phyloP scores from a whole-genome alignment of 2,797 vertebrate species.

The Cheirogaleus major region DNA sequence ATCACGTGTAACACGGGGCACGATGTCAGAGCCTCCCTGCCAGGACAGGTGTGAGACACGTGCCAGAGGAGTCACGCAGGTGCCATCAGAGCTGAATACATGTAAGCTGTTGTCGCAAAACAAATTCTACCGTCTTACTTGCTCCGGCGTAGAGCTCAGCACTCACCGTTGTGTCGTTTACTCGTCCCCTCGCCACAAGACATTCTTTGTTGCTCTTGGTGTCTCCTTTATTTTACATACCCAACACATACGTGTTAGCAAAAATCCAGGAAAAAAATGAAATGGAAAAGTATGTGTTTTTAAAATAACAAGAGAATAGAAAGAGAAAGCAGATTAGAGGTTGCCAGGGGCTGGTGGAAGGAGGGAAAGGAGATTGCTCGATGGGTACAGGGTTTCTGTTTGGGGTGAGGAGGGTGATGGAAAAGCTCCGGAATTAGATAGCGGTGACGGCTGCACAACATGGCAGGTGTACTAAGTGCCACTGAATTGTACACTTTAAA shows the following conservation, averaged over 20 bases:
- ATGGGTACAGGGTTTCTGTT: neutral
- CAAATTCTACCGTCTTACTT: rapidly evolving
- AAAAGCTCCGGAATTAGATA: neutral
- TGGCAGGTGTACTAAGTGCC: neutral
- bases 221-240: neutral
- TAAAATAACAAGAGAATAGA: neutral
- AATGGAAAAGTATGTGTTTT: neutral
- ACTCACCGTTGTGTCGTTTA: rapidly evolving
- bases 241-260: neutral
- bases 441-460: neutral
- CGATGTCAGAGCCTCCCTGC: neutral
- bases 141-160: neutral
- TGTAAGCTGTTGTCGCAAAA: neutral
- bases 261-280: neutral
- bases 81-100: rapidly evolving
- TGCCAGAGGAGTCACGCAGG: rapidly evolving
- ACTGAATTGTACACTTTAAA: neutral
- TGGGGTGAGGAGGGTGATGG: neutral
- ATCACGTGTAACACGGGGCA: rapidly evolving
- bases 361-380: neutral
- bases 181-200: neutral
- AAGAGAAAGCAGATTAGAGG: neutral
- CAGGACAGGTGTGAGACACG: rapidly evolving
- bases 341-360: neutral
- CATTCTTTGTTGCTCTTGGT: neutral